Base-by-base conservation (phyloP, 2,888 invertebrate genomes). In the Cerastis leucographa region DNA sequence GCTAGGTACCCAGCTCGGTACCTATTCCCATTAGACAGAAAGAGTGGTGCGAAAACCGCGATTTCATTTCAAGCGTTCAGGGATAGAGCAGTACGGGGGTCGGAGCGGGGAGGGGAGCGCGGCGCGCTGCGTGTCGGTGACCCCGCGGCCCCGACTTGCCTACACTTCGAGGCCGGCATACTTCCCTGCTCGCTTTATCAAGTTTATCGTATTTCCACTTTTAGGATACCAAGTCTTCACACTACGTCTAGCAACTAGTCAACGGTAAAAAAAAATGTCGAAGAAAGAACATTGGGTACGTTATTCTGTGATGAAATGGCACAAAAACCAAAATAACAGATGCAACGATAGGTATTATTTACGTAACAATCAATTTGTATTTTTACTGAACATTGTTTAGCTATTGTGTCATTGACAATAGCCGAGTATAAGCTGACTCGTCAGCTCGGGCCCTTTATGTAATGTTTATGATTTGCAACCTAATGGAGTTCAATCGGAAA, bases 121-220 rank as follows among this genome's bases (percentile, higher is more conserved):
- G 90, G 89, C 85, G 89, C 84, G 86, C 89, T 88, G 88, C 89
- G 93, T 94, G 96, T 96, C 96, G 95, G 91, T 95, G 96, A 96
- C 96, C 96, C 93, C 95, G 92, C 94, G 93, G 94, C 94, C 93
- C 93, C 93, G 93, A 92, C 91, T 91, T 91, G 91, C 93, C 88
- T 91, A 91, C 89, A 89, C 90, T 89, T 90, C 88, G 90, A 91
- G 90, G 86, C 91, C 91, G 91, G 78, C 69, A 91, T 90, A 92
- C 92, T 93, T 92, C 90, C 90, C 90, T 90, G 90, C 89, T 89
- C 90, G 90, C 88, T 89, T 89, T 87, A 87, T 85, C 87, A 85
- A 85, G 76, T 83, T 87, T 81, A 87, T 85, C 80, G 84, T 76
- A 81, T 80, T 87, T 82, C 80, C 70, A 82, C 66, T 78, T 80